Percentiles rank a stretch among this genome's conserved stretches.
Conservation (phyloP, 1,140 invertebrate species). For the Adelges cooleyi region DNA sequence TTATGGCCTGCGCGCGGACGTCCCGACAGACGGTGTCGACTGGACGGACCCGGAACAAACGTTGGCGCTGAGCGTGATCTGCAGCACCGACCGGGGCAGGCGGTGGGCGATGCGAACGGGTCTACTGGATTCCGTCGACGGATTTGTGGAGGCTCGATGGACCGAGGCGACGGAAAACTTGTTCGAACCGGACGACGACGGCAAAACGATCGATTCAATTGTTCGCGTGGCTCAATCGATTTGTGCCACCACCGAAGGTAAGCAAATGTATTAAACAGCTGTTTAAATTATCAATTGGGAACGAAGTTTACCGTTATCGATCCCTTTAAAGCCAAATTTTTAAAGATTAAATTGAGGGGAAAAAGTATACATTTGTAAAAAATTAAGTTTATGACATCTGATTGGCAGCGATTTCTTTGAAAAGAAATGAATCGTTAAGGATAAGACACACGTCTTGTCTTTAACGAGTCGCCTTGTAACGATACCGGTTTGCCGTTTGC, state of each 20-base stretch:
- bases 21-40: not conserved
- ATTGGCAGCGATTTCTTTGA: too few relatives aligned
- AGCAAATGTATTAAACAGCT: not conserved
- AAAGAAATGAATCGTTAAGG: too few relatives aligned
- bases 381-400: too few relatives aligned
- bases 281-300: too few relatives aligned
- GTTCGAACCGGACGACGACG: not conserved
- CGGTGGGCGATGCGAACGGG: not conserved
- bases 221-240: not conserved
- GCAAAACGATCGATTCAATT: not conserved
- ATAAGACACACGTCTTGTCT: too few relatives aligned
- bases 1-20: not conserved
- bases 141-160: not conserved
- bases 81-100: not conserved
- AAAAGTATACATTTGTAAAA: too few relatives aligned
- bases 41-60: not conserved
- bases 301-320: too few relatives aligned
- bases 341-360: too few relatives aligned
- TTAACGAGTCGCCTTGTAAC: too few relatives aligned
- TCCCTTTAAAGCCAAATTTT: too few relatives aligned
- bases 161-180: not conserved
- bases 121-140: not conserved
- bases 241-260: not conserved
- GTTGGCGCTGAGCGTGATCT: not conserved
- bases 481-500: too few relatives aligned